These are phyloP conservation scores for Atherinomorus stipes DNA, from an alignment of 2,113 vertebrate species.

Conservation along the genomic window DNA sequence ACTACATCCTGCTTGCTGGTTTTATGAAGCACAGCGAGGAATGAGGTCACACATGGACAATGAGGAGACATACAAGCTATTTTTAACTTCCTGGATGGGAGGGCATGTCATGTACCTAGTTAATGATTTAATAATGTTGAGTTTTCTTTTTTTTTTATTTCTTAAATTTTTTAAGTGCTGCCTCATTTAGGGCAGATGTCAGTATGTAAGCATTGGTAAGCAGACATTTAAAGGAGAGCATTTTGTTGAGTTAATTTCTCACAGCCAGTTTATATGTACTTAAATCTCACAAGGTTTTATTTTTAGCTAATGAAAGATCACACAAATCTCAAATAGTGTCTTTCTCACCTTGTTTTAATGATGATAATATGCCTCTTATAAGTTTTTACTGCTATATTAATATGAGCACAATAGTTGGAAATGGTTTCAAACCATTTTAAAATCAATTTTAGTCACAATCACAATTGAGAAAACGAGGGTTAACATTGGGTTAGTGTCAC, in stretches of 20 bases:
- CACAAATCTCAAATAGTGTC: not conserved
- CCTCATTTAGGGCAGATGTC: not conserved
- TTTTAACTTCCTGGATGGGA: slow-evolving; percentile 1
- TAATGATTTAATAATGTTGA: not conserved
- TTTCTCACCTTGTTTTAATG: not conserved
- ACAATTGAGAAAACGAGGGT: slow-evolving; percentile 12
- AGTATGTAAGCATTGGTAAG: slow-evolving; percentile 14
- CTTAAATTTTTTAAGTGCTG: not conserved
- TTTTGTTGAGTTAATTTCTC: not conserved
- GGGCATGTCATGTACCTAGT: not conserved
- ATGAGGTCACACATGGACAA: slow-evolving; percentile 41
- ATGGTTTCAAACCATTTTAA: not conserved
- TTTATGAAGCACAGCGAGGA: slow-evolving; percentile 56
- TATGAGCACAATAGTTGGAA: not conserved
- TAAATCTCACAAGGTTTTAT: not conserved
- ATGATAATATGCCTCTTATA: not conserved
- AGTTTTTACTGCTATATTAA: not conserved
- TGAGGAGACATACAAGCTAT: slow-evolving; percentile 21
- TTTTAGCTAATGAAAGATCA: not conserved
- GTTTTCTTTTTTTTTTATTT: not conserved
- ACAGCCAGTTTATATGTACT: not conserved
- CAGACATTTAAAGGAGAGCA: not conserved
- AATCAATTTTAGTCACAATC: not conserved
- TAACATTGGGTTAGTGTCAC: slow-evolving; percentile 33
- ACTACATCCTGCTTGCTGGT: slow-evolving; percentile 46